A percentile compares a stretch with the other conserved stretches of the same genome.
phyloP scores from a whole-genome alignment of 2,113 vertebrate genomes.

The Neolamprologus longior region DNA sequence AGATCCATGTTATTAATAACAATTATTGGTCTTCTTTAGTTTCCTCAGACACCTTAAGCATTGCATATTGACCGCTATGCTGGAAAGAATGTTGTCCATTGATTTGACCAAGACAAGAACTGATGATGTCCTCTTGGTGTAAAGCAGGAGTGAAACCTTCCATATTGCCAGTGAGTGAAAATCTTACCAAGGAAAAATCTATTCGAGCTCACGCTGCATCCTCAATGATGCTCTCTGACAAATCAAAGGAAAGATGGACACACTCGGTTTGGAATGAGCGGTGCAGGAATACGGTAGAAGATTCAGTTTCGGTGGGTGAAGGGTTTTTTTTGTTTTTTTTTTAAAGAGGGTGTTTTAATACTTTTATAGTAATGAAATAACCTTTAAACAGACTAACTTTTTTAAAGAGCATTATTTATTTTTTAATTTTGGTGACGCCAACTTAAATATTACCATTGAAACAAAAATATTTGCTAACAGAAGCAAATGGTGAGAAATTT shows the following conservation, averaged over 20 bases:
- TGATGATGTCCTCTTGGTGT: constrained; percentile 49
- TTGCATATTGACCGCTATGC: constrained; percentile 66
- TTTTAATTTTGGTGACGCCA: not conserved
- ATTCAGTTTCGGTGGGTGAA: not conserved
- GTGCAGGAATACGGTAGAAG: not conserved
- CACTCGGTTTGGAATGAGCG: not conserved
- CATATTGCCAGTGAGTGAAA: constrained; percentile 1
- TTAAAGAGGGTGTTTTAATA: not conserved
- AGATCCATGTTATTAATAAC: constrained; percentile 64
- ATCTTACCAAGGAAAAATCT: not conserved
- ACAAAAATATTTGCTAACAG: not conserved
- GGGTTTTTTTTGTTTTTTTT: fast-evolving
- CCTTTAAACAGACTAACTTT: not conserved
- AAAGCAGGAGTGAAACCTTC: constrained; percentile 50
- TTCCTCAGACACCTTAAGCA: constrained; percentile 69
- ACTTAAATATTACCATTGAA: not conserved
- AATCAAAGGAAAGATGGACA: not conserved
- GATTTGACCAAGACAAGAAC: constrained; percentile 57
- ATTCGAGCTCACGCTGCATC: not conserved
- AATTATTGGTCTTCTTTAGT: constrained; percentile 67
- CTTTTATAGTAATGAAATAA: not conserved
- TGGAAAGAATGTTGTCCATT: constrained; percentile 67
- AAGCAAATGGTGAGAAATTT: constrained; percentile 1
- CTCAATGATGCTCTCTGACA: not conserved
- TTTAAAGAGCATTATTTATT: not conserved